phyloP scores from a whole-genome alignment of 2,888 invertebrate species.

The Sepiola atlantica region DNA sequence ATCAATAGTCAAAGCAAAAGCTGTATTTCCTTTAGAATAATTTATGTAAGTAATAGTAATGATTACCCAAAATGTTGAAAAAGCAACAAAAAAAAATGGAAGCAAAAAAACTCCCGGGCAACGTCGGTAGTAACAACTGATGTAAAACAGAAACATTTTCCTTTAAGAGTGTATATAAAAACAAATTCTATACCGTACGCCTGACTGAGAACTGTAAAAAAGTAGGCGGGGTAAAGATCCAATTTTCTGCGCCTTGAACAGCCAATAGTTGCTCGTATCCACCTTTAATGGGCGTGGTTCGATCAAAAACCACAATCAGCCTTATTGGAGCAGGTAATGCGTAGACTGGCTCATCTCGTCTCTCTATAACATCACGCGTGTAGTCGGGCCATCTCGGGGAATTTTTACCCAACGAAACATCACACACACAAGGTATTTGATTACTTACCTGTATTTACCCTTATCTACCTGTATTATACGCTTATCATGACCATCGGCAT shows the following conservation, averaged over 20 bases:
- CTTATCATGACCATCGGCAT: background rate
- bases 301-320: background rate
- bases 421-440: background rate
- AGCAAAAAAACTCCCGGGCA: no score
- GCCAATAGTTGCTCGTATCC: background rate
- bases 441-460: background rate
- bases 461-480: background rate
- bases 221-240: background rate
- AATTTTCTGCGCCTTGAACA: background rate
- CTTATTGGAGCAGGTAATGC: background rate
- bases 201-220: background rate
- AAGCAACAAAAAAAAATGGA: no score
- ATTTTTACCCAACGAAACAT: conserved; percentile 5
- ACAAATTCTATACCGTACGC: no score
- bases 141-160: no score
- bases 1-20: no score
- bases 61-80: no score
- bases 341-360: background rate
- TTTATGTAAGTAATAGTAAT: no score
- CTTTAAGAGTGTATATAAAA: no score
- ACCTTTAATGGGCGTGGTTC: background rate
- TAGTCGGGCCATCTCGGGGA: background rate
- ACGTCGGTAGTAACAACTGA: no score
- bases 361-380: conserved; percentile 10
- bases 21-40: no score